A percentile compares a stretch with the other conserved stretches of the same genome.
Conservation (phyloP, 2,888 invertebrate genomes). For the Xanthostigma xanthostigma region DNA sequence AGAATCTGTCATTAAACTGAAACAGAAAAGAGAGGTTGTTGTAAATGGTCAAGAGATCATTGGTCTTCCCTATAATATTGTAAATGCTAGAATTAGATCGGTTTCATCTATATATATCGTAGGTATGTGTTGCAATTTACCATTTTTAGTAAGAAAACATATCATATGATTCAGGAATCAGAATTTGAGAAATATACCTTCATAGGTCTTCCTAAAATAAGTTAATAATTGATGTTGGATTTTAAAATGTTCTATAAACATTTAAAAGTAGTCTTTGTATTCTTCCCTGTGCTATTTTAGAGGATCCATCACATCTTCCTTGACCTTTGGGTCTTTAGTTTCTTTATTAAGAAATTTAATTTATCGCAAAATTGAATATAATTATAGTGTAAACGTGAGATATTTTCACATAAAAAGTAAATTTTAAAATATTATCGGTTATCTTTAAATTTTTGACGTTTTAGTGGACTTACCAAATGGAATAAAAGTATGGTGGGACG, state of each 20-base stretch:
- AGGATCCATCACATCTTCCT: too few relatives aligned
- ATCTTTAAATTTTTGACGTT: slow-evolving; percentile 17
- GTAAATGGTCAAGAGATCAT: slow-evolving; percentile 55
- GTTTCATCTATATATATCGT: slow-evolving; percentile 65
- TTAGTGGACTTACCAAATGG: slow-evolving; percentile 59
- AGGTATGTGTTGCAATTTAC: slow-evolving; percentile 27
- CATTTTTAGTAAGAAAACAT: too few relatives aligned
- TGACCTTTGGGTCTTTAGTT: too few relatives aligned
- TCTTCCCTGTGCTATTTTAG: too few relatives aligned
- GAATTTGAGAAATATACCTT: too few relatives aligned
- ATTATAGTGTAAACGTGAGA: background rate
- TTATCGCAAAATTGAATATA: background rate
- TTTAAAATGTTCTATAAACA: too few relatives aligned
- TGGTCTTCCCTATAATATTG: slow-evolving; percentile 44
- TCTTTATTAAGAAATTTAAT: background rate
- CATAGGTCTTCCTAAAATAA: too few relatives aligned
- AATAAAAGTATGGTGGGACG: slow-evolving; percentile 79
- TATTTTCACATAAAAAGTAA: background rate
- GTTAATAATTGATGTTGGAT: too few relatives aligned
- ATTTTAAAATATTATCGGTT: too few relatives aligned
- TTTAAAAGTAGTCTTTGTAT: too few relatives aligned
- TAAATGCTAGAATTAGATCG: slow-evolving; percentile 48
- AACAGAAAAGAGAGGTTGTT: slow-evolving; percentile 54
- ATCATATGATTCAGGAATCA: background rate
- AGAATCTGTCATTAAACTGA: slow-evolving; percentile 44